Evolutionary conservation across 1,140 invertebrate species (phyloP).

Genomic region (Drosophila obscura): DNA sequence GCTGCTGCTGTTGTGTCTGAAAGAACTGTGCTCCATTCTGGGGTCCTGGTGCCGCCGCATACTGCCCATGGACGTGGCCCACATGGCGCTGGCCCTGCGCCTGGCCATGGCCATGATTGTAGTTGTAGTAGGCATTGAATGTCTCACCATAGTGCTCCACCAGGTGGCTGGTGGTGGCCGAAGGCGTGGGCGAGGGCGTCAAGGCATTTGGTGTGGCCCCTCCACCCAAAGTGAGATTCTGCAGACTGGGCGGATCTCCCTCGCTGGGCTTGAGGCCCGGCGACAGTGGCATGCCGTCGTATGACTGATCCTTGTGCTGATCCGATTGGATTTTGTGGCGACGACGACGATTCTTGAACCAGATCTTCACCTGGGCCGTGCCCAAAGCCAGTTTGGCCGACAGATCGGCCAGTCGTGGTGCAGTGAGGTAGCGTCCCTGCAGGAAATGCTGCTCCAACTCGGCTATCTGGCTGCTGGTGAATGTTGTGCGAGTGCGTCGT

Average conservation of each 20-base stretch:
- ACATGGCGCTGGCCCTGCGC: constrained; percentile 28
- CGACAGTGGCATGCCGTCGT: constrained; percentile 71
- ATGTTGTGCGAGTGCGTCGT: constrained; percentile 88
- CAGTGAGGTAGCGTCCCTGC: constrained; percentile 90
- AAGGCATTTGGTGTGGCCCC: constrained; percentile 61
- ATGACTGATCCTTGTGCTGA: constrained; percentile 73
- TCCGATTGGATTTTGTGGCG: constrained; percentile 78
- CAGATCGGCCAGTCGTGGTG: constrained; percentile 91
- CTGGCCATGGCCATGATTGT: constrained; percentile 56
- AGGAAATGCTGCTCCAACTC: constrained; percentile 85
- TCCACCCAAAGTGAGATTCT: constrained; percentile 52
- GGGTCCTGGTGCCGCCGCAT: constrained; percentile 21
- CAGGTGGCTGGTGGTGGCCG: constrained; percentile 57
- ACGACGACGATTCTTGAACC: constrained; percentile 86
- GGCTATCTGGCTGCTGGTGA: constrained; percentile 91
- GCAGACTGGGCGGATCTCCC: constrained; percentile 65
- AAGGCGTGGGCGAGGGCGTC: constrained; percentile 72
- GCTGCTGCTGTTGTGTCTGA: constrained; percentile 37
- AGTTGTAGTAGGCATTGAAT: constrained; percentile 68
- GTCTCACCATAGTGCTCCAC: constrained; percentile 69
- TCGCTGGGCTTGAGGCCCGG: constrained; percentile 52
- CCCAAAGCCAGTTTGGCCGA: constrained; percentile 89
- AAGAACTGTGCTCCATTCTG: constrained; percentile 53
- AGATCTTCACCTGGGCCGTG: constrained; percentile 95
- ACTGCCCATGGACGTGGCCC: constrained; percentile 48